Base-by-base conservation (phyloP, 2,888 invertebrate genomes). In the Ephialtes manifestator region DNA sequence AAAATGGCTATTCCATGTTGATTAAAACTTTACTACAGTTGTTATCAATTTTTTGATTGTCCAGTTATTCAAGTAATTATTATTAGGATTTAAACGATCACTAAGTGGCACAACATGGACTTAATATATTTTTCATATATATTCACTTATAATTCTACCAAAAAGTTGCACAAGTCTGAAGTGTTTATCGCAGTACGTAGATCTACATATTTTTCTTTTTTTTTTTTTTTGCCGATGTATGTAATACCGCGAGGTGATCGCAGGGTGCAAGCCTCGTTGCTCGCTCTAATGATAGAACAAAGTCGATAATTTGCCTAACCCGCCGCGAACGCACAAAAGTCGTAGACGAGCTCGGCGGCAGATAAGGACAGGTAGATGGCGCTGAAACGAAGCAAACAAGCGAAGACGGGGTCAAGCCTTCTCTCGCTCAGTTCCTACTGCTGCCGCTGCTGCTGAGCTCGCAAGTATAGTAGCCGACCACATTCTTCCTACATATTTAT, bases 401-500 rank as follows among this genome's bases (percentile, higher is more conserved):
- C 76, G 31, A 60, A 72, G 76, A 77, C 71, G 46, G 81, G 80
- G 83, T 83, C 81, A 81, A 84, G 76, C 71, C 39, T 63, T 80
- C 28, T 70, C 75, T 83, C 80, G 74, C 75, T 48, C 74, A 18
- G 70, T 67, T 67, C 71, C 83, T 58, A 70, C 75, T 55, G 63
- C 78, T 55, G 39, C 51, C 65, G 20, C 58, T 65, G 70, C 67
- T 77, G 55, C 71, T 65, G 55, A 48, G 43, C 76, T 81, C 76
- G 71, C 81, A 71, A 84, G 81, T 65, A 65, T 65, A 65, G 65
- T 84, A 84, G 81, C 84, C 84, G 81, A 81, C 81, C 84, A 84
- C 84, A 84, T 84, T 84, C 84, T 76, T 84, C 84, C 84, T 84
- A 84, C 84, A 81, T 84, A 84, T 84, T 84, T 84, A 84, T 84